These are phyloP conservation scores for Archaeoteleia sp. DNA, from an alignment of 2,888 invertebrate genomes.

Conservation along the genomic window DNA sequence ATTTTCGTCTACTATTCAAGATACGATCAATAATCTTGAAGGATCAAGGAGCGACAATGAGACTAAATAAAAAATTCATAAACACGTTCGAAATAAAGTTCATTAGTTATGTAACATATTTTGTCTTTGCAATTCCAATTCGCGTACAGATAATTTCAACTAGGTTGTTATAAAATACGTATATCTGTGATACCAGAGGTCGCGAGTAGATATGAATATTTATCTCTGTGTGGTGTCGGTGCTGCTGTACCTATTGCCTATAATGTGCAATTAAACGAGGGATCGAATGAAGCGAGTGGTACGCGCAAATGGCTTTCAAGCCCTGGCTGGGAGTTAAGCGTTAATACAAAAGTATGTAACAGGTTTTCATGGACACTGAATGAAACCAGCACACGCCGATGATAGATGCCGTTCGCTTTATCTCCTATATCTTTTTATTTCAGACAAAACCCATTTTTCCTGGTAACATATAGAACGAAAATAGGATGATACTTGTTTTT, in stretches of 20 bases:
- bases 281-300: conserved; percentile 51
- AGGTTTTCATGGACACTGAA: conserved; percentile 68
- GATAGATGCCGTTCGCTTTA: conserved; percentile 49
- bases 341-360: conserved; percentile 73
- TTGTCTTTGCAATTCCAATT: conserved; percentile 23
- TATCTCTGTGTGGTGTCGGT: conserved; percentile 59
- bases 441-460: conserved; percentile 11
- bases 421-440: conserved; percentile 19
- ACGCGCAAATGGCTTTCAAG: conserved; percentile 46
- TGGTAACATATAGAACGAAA: too few relatives aligned
- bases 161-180: conserved; percentile 28
- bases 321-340: conserved; percentile 40
- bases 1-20: too few relatives aligned
- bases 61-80: conserved; percentile 14
- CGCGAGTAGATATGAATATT: conserved; percentile 69
- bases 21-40: too few relatives aligned
- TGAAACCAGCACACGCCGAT: conserved; percentile 60
- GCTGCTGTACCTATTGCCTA: conserved; percentile 59
- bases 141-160: conserved; percentile 26
- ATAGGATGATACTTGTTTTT: too few relatives aligned
- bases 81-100: too few relatives aligned
- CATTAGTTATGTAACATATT: not conserved
- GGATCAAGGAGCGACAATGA: conserved; percentile 14
- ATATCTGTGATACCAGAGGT: conserved; percentile 15
- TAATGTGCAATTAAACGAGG: conserved; percentile 71